phyloP scores from a whole-genome alignment of 2,888 invertebrate genomes.

The Ormia ochracea region DNA sequence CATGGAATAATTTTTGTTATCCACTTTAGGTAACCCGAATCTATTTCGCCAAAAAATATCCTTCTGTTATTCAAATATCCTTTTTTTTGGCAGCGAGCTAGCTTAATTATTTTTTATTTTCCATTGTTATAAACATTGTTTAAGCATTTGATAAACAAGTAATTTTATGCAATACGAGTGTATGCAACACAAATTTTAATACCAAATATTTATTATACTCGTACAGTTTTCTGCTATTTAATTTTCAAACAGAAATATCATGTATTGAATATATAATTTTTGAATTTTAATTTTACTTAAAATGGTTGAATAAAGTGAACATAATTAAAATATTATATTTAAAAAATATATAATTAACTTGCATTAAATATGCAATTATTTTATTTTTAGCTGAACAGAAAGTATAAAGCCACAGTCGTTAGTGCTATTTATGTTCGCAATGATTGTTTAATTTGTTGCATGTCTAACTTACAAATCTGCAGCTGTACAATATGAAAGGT shows the following conservation, averaged over 20 bases:
- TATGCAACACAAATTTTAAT: background rate
- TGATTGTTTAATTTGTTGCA: background rate
- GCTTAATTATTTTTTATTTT: no score
- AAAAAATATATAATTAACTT: slow-evolving; percentile 43
- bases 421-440: background rate
- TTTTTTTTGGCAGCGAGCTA: no score
- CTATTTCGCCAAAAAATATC: no score
- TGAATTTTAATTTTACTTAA: background rate
- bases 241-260: background rate
- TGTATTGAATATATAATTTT: background rate
- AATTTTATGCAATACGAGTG: background rate
- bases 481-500: background rate
- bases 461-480: background rate
- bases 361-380: slow-evolving; percentile 41
- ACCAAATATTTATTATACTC: background rate
- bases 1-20: no score
- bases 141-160: background rate
- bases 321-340: slow-evolving; percentile 39
- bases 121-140: background rate
- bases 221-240: background rate
- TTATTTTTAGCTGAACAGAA: background rate
- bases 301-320: slow-evolving; percentile 1
- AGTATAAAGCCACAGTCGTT: background rate
- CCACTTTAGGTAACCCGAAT: no score
- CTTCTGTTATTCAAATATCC: no score